Percentiles rank a stretch among this genome's conserved stretches.
phyloP scores from a whole-genome alignment of 1,140 invertebrate genomes.

The Drosophila nigromelanica region DNA sequence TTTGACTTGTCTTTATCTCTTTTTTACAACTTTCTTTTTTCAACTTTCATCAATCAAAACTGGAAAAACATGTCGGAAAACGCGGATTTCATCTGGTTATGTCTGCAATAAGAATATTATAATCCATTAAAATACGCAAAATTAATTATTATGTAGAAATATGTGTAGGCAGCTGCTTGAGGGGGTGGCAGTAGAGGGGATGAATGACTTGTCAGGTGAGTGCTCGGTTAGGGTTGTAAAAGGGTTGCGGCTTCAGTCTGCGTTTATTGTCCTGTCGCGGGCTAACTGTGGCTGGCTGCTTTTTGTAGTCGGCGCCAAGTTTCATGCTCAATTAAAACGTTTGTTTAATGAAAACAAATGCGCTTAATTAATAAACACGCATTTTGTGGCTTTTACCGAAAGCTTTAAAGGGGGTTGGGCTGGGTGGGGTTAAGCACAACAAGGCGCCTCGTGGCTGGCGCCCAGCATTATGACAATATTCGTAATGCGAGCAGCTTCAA shows the following conservation, averaged over 20 bases:
- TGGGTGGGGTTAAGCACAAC: conserved; percentile 33
- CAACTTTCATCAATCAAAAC: conserved; percentile 60
- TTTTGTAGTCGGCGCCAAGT: conserved; percentile 66
- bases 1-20: not conserved
- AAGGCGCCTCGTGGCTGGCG: not conserved
- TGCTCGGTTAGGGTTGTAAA: conserved; percentile 22
- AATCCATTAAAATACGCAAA: conserved; percentile 79
- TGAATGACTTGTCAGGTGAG: conserved; percentile 32
- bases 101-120: conserved; percentile 53
- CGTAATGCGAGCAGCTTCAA: conserved; percentile 36
- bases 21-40: not conserved
- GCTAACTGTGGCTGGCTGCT: conserved; percentile 16
- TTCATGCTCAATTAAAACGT: conserved; percentile 84
- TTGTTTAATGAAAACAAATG: conserved; percentile 84
- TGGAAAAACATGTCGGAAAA: conserved; percentile 33
- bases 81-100: conserved; percentile 45
- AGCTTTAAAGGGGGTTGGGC: conserved; percentile 14
- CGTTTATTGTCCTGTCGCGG: conserved; percentile 63
- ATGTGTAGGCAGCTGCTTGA: conserved; percentile 33
- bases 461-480: conserved; percentile 39
- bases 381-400: conserved; percentile 74
- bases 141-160: conserved; percentile 76
- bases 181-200: conserved; percentile 9
- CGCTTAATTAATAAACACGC: conserved; percentile 84
- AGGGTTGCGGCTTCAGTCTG: conserved; percentile 34